A percentile compares a stretch with the other conserved stretches of the same genome.
phyloP scores from a whole-genome alignment of 1,140 invertebrate species.

The honey bee (Apis mellifera) region Amel_HAv3.1 CM009942.2:5852501-5853000 shows the following conservation, averaged over 20 bases:
- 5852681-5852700: background rate
- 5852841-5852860: background rate
- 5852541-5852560: slow-evolving; percentile 55
- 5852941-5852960: slow-evolving; percentile 46
- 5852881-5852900: slow-evolving; percentile 36
- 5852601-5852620: slow-evolving; percentile 51
- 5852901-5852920: slow-evolving; percentile 21
- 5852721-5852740: background rate
- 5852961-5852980: slow-evolving; percentile 28
- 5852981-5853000: slow-evolving; percentile 6
- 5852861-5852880: background rate
- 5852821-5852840: background rate
- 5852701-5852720: background rate
- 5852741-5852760: too few species aligned
- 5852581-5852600: slow-evolving; percentile 18
- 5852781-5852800: too few species aligned
- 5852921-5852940: slow-evolving; percentile 39
- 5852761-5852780: too few species aligned
- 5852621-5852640: slow-evolving; percentile 4
- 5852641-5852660: slow-evolving; percentile 19
- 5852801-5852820: background rate
- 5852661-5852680: slow-evolving; percentile 21
- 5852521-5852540: slow-evolving; percentile 38
- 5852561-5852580: slow-evolving; percentile 24
- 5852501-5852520: slow-evolving; percentile 16